Conservation (phyloP, 2,113 vertebrate species). For the Tonatia bakeri region DNA sequence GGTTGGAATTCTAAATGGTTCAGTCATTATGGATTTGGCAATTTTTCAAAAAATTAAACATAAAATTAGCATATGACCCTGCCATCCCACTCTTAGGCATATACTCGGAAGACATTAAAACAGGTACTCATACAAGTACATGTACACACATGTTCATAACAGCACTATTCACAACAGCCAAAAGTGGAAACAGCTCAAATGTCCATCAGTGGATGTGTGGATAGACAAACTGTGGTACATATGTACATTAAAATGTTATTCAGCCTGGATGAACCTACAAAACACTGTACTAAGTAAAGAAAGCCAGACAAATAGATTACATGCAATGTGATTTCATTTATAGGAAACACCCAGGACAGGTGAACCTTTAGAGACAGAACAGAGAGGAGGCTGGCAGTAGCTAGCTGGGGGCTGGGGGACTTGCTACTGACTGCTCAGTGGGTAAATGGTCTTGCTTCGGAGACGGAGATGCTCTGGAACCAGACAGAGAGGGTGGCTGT, state of each 20-base stretch:
- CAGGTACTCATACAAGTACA: not conserved
- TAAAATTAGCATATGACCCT: not conserved
- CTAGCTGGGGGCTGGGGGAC: not conserved
- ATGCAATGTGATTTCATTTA: not conserved
- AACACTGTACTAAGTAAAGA: not conserved
- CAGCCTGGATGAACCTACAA: not conserved
- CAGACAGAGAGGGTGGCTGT: not conserved
- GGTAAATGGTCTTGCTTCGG: not conserved
- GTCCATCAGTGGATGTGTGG: not conserved
- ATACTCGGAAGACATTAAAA: not conserved
- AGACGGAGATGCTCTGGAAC: not conserved
- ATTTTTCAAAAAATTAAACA: not conserved
- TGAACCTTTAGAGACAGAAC: not conserved
- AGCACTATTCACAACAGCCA: not conserved
- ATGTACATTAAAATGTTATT: not conserved
- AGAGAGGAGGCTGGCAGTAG: not conserved
- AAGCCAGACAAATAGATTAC: not conserved
- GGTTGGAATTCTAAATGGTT: not conserved
- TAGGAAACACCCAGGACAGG: not conserved
- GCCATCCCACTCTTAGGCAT: not conserved
- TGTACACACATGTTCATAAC: not conserved
- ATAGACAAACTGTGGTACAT: not conserved
- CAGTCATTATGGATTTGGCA: not conserved
- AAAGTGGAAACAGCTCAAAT: not conserved
- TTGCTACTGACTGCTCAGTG: not conserved